Evolutionary conservation across 1,140 invertebrate species (phyloP), one percentile per base, ranked within the genome.

Genomic region (Hermetia illucens): DNA sequence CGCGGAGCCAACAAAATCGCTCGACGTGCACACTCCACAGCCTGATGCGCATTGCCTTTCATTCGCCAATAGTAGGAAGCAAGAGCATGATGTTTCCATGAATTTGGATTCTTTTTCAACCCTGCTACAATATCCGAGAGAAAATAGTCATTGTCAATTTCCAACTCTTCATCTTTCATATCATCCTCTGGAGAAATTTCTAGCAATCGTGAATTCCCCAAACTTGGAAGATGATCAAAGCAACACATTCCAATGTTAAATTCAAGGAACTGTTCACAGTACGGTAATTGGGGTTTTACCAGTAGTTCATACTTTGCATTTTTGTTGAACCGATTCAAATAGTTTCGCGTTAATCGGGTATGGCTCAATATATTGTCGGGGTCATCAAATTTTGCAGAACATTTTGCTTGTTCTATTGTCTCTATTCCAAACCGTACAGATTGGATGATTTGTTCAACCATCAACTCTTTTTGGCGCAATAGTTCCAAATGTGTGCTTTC

Each of bases 11-110:
- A 79, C 55, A 84, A 71, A 9, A 89, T 66, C 21, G 86, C 82
- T 47, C 84, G 58, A 13, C 84, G 65, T 15, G 78, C 71, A 63
- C 87, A 91, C 52, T 90, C 83, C 34, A 90, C 62, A 8, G 84
- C 84, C 53, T 82, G 74, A 20, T 72, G 68, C 6, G 82, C 74
- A 54, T 86, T 71, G 19, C 86, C 87, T 51, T 73, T 74, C 2
- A 82, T 75, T 35, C 85, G 68, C 86, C 85, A 91, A 64, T 83
- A 90, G 39, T 89, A 74, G 12, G 83, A 75, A 30, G 82, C 84
- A 50, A 90, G 66, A 54, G 87, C 85, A 50, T 87, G 79, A 51
- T 87, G 73, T 15, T 87, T 65, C 86, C 86, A 91, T 1, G 82
- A 88, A 2, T 76, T 75, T 30, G 66, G 72, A 57, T 90, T 87